Percentiles rank a stretch among this genome's conserved stretches.
phyloP scores from a whole-genome alignment of 2,888 invertebrate genomes.

The Polydrusus cervinus region DNA sequence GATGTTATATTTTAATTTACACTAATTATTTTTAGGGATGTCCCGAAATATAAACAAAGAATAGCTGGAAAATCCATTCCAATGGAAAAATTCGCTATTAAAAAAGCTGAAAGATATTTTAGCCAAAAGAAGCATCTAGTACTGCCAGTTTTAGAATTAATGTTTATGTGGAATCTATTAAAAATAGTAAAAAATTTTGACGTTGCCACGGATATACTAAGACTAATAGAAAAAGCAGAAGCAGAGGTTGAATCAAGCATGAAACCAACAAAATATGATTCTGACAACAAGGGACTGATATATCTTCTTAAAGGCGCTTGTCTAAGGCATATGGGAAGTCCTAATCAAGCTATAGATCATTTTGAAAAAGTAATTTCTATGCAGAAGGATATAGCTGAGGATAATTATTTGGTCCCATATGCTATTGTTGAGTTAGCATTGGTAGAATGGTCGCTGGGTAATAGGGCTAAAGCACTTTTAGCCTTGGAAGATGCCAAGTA shows the following conservation, averaged over 20 bases:
- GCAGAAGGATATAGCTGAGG: slow-evolving; percentile 85
- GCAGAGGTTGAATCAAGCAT: slow-evolving; percentile 62
- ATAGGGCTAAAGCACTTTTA: slow-evolving; percentile 79
- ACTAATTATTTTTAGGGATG: slow-evolving; percentile 75
- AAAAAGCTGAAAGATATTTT: slow-evolving; percentile 86
- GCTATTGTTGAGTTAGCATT: slow-evolving; percentile 90
- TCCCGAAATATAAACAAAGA: slow-evolving; percentile 88
- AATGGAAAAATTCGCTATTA: slow-evolving; percentile 96
- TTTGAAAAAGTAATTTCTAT: slow-evolving; percentile 77
- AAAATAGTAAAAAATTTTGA: slow-evolving; percentile 83
- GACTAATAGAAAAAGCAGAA: slow-evolving; percentile 76
- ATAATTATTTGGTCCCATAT: slow-evolving; percentile 89
- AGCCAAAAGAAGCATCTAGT: slow-evolving; percentile 82
- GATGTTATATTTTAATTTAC: too few relatives aligned
- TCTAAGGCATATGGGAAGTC: slow-evolving; percentile 84
- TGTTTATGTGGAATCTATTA: slow-evolving; percentile 96
- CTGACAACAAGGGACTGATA: slow-evolving; percentile 84
- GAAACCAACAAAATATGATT: slow-evolving; percentile 73
- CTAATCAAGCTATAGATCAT: slow-evolving; percentile 85
- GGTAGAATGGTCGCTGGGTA: slow-evolving; percentile 82
- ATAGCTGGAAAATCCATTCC: slow-evolving; percentile 98
- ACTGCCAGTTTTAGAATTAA: slow-evolving; percentile 89
- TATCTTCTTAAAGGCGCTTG: slow-evolving; percentile 88
- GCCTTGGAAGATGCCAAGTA: slow-evolving; percentile 90
- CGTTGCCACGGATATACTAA: slow-evolving; percentile 77